phyloP scores from a whole-genome alignment of 2,888 invertebrate species.

The Teinopalpus imperialis region DNA sequence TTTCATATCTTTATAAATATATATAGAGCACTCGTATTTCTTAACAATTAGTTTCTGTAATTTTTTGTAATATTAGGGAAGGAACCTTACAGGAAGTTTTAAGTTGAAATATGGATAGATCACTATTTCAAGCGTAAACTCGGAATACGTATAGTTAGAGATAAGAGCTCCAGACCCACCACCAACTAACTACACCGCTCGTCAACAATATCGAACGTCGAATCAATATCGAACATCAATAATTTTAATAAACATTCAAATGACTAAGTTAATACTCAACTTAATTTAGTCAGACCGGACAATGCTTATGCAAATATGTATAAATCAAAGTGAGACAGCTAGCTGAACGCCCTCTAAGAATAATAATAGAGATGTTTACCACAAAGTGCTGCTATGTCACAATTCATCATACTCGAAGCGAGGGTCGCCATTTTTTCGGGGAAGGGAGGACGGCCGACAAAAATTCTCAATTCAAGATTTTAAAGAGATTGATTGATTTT shows the following conservation, averaged over 20 bases:
- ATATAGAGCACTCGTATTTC: no score
- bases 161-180: no score
- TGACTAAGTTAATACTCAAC: slow-evolving; percentile 19
- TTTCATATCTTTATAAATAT: no score
- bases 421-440: slow-evolving; percentile 32
- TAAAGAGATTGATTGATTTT: slow-evolving; percentile 11
- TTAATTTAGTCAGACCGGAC: slow-evolving; percentile 21
- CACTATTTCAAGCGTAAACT: no score
- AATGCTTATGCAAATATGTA: slow-evolving; percentile 41
- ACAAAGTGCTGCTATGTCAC: slow-evolving; percentile 76
- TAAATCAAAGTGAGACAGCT: slow-evolving; percentile 45
- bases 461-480: slow-evolving; percentile 12
- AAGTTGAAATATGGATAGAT: no score
- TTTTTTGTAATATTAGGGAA: no score
- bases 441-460: slow-evolving; percentile 1
- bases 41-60: no score
- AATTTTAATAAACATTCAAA: slow-evolving; percentile 21
- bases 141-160: no score
- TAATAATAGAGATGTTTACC: slow-evolving; percentile 67
- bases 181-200: no score
- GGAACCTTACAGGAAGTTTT: no score
- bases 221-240: no score
- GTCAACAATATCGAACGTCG: no score
- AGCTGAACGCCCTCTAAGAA: slow-evolving; percentile 61
- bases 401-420: slow-evolving; percentile 61